A percentile compares a stretch with the other conserved stretches of the same genome.
phyloP scores from a whole-genome alignment of 2,113 vertebrate genomes.

The Eupsittula cactorum region DNA sequence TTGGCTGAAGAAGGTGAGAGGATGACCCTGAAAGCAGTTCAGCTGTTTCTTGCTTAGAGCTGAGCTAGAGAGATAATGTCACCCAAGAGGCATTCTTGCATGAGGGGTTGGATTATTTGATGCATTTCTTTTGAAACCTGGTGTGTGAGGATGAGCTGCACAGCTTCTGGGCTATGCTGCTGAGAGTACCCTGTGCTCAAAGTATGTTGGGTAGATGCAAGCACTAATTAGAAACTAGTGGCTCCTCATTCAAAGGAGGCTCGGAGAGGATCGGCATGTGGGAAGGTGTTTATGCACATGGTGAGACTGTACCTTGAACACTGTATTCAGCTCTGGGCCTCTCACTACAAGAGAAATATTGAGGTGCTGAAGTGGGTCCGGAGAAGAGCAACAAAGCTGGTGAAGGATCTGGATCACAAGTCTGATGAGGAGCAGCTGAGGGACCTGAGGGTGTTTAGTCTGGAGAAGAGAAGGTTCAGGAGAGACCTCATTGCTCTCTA shows the following conservation, averaged over 20 bases:
- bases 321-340: neutral
- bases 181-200: neutral
- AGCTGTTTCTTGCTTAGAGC: neutral
- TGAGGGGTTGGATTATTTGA: neutral
- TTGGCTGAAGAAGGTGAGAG: neutral
- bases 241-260: neutral
- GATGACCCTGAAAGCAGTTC: neutral
- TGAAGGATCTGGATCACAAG: neutral
- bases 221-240: neutral
- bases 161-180: neutral
- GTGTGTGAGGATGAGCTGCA: neutral
- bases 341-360: neutral
- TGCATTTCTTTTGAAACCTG: neutral
- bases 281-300: fast-evolving
- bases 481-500: neutral
- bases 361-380: neutral
- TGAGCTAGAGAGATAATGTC: neutral
- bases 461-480: neutral
- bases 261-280: fast-evolving
- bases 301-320: neutral
- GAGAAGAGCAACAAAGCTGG: neutral
- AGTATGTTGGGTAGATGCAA: neutral
- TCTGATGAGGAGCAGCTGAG: neutral
- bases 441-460: neutral
- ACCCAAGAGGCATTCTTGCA: neutral